Base-by-base conservation (phyloP, 1,140 invertebrate genomes). In the Camponotus floridanus region DNA sequence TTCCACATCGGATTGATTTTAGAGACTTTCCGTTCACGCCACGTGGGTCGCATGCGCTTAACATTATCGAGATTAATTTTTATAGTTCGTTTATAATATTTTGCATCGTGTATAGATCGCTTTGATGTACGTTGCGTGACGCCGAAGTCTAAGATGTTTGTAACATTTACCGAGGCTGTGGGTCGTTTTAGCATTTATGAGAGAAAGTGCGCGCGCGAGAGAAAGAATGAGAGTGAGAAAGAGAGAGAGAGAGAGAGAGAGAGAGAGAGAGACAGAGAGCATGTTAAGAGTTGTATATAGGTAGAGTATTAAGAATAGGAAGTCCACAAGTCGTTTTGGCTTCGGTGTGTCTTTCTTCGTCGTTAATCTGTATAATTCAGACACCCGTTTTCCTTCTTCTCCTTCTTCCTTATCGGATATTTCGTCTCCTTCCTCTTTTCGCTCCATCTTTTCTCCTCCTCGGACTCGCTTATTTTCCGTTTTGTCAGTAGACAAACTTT, bases 161-260 rank as follows among this genome's bases (percentile, higher is more conserved):
- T 91, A 51, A 90, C 70, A 84, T 90, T 93, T 90, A 91, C 71
- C 55, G 91, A 92, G 92, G 92, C 92, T 93, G 92, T 93, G 92
- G 91, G 91, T 92, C 90, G 87, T 81, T 92, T 92, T 89, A 92
- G 91, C 91, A 93, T 93, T 93, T 93, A 93, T 68, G 65, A 89
- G 80, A 59, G 88, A 71, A 51, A 51, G 48, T 3, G 13, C 13
- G 11, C 36, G 26, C 79, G 36, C 86, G 26, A 48, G 36, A 1
- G 15, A 51, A 15, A 59, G 86, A 78, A 45, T 86, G 57, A 65
- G 79, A 57, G 31, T 36, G 15, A 36, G 31, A 55, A 21, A 57
- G 42, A 15, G 71, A 36, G 31, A 0, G 61, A 55, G 51, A 57
- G 42, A 8, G 42, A 8, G 42, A 5, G 42, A 15, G 15, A 15